Evolutionary conservation across 1,140 invertebrate genomes (phyloP).

Genomic region (Phenacoccus solenopsis): DNA sequence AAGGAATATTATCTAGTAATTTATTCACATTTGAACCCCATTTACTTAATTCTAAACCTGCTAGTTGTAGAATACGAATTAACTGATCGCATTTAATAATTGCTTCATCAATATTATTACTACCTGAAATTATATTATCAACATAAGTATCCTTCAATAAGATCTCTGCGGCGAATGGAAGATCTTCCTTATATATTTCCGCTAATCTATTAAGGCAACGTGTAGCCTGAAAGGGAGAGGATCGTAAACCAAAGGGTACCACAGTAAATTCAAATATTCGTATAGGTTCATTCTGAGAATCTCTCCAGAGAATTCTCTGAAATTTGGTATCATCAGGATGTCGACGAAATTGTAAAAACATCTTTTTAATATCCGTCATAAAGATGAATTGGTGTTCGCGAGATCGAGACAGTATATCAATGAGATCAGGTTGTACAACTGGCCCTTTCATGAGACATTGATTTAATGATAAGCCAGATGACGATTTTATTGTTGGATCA

Average conservation of each 20-base stretch:
- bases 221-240: constrained; percentile 32
- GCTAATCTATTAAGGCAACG: constrained; percentile 30
- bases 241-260: constrained; percentile 34
- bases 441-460: neutral
- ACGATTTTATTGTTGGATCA: neutral
- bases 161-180: constrained; percentile 27
- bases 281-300: constrained; percentile 22
- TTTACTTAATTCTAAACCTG: constrained; percentile 28
- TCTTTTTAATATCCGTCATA: neutral
- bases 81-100: constrained; percentile 23
- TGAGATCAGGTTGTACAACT: neutral
- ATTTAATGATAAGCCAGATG: no score
- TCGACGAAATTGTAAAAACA: neutral
- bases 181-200: constrained; percentile 25
- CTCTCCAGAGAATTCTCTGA: neutral
- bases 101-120: constrained; percentile 26
- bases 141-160: constrained; percentile 31
- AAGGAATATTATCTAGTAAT: constrained; percentile 25
- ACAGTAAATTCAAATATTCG: constrained; percentile 31
- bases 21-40: constrained; percentile 29
- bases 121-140: constrained; percentile 32
- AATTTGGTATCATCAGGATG: neutral
- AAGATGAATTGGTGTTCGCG: neutral
- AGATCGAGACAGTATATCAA: no score
- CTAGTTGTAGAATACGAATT: constrained; percentile 21